Evolutionary conservation across 2,113 vertebrate species (phyloP), one percentile per base, ranked within the genome.

Genomic region (Neolamprologus kungweensis): DNA sequence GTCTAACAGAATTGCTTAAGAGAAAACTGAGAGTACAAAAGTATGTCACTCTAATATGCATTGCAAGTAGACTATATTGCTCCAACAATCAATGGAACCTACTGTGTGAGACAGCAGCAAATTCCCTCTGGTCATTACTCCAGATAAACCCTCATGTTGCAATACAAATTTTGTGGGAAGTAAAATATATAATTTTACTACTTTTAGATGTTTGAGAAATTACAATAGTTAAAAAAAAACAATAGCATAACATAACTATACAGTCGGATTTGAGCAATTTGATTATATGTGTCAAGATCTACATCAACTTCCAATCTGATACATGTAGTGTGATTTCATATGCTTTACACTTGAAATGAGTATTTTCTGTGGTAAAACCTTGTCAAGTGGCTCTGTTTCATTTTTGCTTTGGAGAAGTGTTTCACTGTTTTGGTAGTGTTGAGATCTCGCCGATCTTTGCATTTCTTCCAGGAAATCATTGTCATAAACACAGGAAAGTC

Each of bases 401-500:
- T 2, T 14, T 31, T 50, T 3, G 13, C 8, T 80, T 19, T 2
- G 4, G 16, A 7, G 16, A 17, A 9, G 28, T 19, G 11, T 42
- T 71, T 12, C 1, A 3, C 35, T 50, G 2, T 33, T 60, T 10
- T 68, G 3, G 5, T n/a, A 19, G 5, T 63, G 71, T 7, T 51
- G 26, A 35, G 14, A 8, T 47, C 5, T 55, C 7, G 2, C 3
- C 37, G 5, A 28, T 58, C 17, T 28, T 7, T 3, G 17, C 8
- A 85, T 54, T 11, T 87, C 53, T 37, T 35, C 68, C 35, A 80
- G 7, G 42, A 16, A 60, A 7, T 51, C 37, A 68, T 91, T 91
- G 17, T 85, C 79, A 85, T 91, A 89, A 68, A 91, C 40, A 58
- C 5, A 11, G 7, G 68, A 73, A 14, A 7, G 57, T 12, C 21